Conservation (phyloP, 2,888 invertebrate species). For the Vanessa cardui region DNA sequence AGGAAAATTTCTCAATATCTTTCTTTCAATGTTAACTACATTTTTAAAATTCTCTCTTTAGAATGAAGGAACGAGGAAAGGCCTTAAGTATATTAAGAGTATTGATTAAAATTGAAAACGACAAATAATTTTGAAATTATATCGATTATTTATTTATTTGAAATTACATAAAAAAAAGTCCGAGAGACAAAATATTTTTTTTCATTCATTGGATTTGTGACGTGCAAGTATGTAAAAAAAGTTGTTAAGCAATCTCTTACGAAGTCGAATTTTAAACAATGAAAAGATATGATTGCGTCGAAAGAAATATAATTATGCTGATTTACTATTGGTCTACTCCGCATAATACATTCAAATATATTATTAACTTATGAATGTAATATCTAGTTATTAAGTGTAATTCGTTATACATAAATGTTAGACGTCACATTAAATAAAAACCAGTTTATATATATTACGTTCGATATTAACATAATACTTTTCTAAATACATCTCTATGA, state of each 20-base stretch:
- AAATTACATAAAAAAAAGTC: not conserved
- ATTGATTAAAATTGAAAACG: not conserved
- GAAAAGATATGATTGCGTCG: not conserved
- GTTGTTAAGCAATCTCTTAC: not conserved
- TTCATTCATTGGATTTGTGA: not conserved
- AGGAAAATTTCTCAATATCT: constrained; percentile 3
- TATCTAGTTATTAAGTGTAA: constrained; percentile 11
- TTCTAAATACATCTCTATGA: too few relatives aligned
- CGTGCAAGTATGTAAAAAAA: not conserved
- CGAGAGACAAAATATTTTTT: not conserved
- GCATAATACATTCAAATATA: constrained; percentile 18
- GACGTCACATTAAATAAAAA: constrained; percentile 8
- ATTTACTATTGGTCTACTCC: not conserved
- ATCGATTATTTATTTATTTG: not conserved
- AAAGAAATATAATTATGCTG: not conserved
- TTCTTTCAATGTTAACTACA: constrained; percentile 15
- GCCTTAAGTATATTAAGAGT: constrained; percentile 25
- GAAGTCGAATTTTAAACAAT: not conserved
- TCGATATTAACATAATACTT: not conserved
- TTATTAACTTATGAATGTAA: constrained; percentile 16
- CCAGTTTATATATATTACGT: not conserved
- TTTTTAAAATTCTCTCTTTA: constrained; percentile 10
- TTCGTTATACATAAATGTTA: constrained; percentile 15
- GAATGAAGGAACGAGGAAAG: constrained; percentile 22
- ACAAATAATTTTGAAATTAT: not conserved